A percentile compares a stretch with the other conserved stretches of the same genome.
These are phyloP conservation scores for Salvelinus sp. DNA, from an alignment of 2,113 vertebrate genomes.

Conservation along the genomic window DNA sequence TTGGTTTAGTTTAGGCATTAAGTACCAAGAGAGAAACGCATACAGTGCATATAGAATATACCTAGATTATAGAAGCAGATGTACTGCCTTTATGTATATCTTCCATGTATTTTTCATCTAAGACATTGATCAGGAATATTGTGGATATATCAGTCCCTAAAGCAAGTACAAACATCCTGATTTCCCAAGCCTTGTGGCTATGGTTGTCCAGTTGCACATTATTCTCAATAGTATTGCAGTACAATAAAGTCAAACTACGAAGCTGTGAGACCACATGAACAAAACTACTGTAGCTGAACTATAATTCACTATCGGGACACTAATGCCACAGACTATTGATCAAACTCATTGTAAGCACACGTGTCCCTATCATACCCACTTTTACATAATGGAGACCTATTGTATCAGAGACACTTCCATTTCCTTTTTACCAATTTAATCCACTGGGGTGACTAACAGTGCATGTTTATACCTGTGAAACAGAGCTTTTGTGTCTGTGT, in stretches of 20 bases:
- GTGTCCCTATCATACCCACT: not conserved
- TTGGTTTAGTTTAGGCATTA: constrained; percentile 35
- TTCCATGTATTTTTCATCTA: not conserved
- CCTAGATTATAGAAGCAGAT: not conserved
- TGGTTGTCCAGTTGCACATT: too few species aligned
- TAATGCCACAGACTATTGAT: not conserved
- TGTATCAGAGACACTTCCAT: not conserved
- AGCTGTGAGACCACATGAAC: too few species aligned
- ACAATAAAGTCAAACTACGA: too few species aligned
- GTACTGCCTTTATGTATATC: not conserved
- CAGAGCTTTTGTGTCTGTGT: constrained; percentile 30
- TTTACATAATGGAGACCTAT: not conserved
- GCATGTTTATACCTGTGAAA: constrained; percentile 37
- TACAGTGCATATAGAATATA: not conserved
- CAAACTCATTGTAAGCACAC: not conserved
- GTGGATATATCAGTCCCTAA: too few species aligned
- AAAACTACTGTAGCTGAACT: too few species aligned
- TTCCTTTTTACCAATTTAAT: constrained; percentile 47
- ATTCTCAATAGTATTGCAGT: too few species aligned
- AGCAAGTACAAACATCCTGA: too few species aligned
- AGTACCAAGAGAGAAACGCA: too few species aligned
- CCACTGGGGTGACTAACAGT: constrained; percentile 6
- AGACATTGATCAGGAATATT: too few species aligned
- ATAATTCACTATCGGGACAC: too few species aligned
- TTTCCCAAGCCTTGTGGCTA: too few species aligned